Base-by-base conservation (phyloP, 1,140 invertebrate species). In the Phthorimaea operculella region DNA sequence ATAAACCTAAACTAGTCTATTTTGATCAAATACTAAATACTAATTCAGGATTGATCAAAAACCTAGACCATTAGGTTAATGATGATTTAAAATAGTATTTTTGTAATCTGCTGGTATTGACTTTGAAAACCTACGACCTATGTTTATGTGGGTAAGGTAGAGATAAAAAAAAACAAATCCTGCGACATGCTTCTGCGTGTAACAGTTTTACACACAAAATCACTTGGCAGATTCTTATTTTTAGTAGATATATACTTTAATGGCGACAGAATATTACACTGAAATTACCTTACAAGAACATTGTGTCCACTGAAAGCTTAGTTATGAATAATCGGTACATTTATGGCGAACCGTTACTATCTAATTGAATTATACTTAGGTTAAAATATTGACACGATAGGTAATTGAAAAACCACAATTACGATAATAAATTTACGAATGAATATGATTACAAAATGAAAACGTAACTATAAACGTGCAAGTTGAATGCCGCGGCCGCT, bases 201-300 rank as follows among this genome's bases (percentile, higher is more conserved):
- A 47, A 17, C 3, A 47, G 44, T 15, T 15, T 47, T 16, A 9
- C 57, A 58, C 16, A 28, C 49, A 55, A 52, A 48, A 17, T 39
- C 51, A 51, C 59, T 17, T 45, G 15, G 18, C 63, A 60, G 55
- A 50, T 15, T 58, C 39, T 21, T 47, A 14, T 42, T 48, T 58
- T 59, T 42, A 49, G 53, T 69, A 68, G 68, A 69, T 73, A 79
- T 74, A 82, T 72, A 79, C 67, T 82, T 79, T 82, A 79, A 71
- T 80, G 68, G 68, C 63, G 68, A 79, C 68, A 77, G 74, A 79
- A 71, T 74, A 74, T 79, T 79, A 79, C 76, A 79, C 59, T 74
- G 79, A 79, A 77, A 70, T 70, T 28, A 28, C 55, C 68, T 74
- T 76, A 73, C 42, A 58, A 72, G 63, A 72, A 69, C 64, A 72